These are phyloP conservation scores for Druon quercuslanigerum DNA, from an alignment of 1,140 invertebrate genomes.

Conservation along the genomic window DNA sequence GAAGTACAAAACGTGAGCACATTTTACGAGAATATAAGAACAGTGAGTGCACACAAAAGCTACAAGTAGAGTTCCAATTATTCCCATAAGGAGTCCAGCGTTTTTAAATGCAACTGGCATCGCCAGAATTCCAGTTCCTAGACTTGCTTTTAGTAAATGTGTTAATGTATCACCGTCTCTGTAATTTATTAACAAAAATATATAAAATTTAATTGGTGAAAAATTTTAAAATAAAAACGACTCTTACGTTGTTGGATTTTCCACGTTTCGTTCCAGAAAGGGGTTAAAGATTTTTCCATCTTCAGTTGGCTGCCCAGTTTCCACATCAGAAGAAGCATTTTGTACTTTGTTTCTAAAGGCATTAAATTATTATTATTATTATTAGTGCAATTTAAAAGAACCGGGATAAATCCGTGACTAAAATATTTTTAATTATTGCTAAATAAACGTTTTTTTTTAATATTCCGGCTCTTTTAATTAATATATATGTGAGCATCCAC, in stretches of 20 bases:
- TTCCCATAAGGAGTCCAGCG: slow-evolving; percentile 85
- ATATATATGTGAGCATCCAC: too few relatives aligned
- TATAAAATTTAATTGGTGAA: not conserved
- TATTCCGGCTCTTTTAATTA: too few relatives aligned
- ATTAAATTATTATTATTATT: not conserved
- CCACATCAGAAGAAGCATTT: not conserved
- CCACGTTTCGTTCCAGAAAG: slow-evolving; percentile 81
- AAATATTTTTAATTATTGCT: too few relatives aligned
- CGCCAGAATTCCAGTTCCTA: slow-evolving; percentile 92
- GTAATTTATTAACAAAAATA: slow-evolving; percentile 41
- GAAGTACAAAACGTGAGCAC: slow-evolving; percentile 84
- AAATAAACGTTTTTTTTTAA: too few relatives aligned
- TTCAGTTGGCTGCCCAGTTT: not conserved
- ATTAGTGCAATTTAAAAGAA: not conserved
- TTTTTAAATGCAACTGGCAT: slow-evolving; percentile 90
- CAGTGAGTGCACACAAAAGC: slow-evolving; percentile 90
- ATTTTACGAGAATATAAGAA: slow-evolving; percentile 87
- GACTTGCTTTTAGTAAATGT: slow-evolving; percentile 89
- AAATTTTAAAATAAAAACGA: not conserved
- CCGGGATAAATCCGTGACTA: too few relatives aligned
- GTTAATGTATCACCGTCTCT: slow-evolving; percentile 88
- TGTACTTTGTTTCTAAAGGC: not conserved
- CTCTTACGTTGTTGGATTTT: slow-evolving; percentile 87
- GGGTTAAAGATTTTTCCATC: slow-evolving; percentile 80
- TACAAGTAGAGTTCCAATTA: slow-evolving; percentile 84